Base-by-base conservation (phyloP, 2,888 invertebrate genomes). In the Hofmannophila pseudospretella region DNA sequence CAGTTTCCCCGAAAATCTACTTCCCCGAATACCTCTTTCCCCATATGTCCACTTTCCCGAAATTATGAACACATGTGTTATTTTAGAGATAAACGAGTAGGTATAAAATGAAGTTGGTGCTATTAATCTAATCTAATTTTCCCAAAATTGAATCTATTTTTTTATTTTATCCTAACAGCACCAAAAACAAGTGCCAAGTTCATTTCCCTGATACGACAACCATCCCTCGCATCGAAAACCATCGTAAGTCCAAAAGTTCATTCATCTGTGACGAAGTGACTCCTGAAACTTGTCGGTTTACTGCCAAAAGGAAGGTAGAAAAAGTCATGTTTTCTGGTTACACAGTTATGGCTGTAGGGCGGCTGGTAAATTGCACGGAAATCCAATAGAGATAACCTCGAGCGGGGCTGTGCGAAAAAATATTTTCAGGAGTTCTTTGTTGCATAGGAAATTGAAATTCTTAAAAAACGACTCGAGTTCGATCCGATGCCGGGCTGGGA, bases 301-400 rank as follows among this genome's bases (percentile, higher is more conserved):
- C 38, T 38, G 35, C 36, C 31, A 23, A 25, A 26, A 44, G 39
- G 32, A 38, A 42, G 44, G 45, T 45, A 43, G 42, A 41, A 44
- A 45, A 45, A 36, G 37, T 42, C 37, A 45, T 43, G 45, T 42
- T 47, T 45, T 42, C 44, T 45, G 41, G 44, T 45, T 41, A 42
- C 41, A 38, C 41, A 38, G 42, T 16, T 41, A 39, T 34, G 36
- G 37, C 31, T 34, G 34, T 33, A 41, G 36, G 42, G 34, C 16
- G 32, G 41, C 36, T 44, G 49, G 44, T 48, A 54, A 58, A 58
- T 58, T 55, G 54, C 47, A 48, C 49, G 55, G 54, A 58, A 57
- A 58, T 37, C 46, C 52, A 52, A 50, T 55, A 51, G 45, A 54
- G 55, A 58, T 54, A 56, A 54, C 51, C 44, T 32, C 35, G 14